These are phyloP conservation scores for Bergia puertoricense DNA, from an alignment of 92 coral and sea anemone genomes.

Conservation along the genomic window DNA sequence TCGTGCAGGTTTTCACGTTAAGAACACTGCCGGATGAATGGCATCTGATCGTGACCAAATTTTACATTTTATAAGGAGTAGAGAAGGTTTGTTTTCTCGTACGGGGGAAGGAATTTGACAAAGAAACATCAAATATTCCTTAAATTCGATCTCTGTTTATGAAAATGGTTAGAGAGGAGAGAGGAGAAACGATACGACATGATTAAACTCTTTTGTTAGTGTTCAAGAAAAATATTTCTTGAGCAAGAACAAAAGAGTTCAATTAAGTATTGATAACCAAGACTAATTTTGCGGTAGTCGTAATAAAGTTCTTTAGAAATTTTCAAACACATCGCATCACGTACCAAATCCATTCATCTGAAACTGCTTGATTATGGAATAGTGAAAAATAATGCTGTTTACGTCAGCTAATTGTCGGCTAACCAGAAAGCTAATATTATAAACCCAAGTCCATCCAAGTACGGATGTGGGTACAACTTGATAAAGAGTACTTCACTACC, in stretches of 20 bases:
- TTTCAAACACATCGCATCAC: constrained; percentile 7
- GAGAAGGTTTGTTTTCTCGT: too few relatives aligned
- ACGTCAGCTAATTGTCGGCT: constrained; percentile 4
- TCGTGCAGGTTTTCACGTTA: too few relatives aligned
- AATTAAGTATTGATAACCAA: not conserved
- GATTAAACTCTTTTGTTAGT: not conserved
- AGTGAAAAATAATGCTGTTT: constrained; percentile 2
- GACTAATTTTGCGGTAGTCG: constrained; percentile 7
- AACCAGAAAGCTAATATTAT: too few relatives aligned
- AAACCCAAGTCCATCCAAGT: too few relatives aligned
- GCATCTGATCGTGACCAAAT: too few relatives aligned
- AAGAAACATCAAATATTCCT: not conserved
- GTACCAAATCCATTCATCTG: constrained; percentile 25
- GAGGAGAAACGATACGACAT: not conserved
- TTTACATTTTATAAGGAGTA: too few relatives aligned
- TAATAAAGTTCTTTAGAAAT: not conserved
- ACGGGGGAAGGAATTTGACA: too few relatives aligned
- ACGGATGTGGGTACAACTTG: too few relatives aligned
- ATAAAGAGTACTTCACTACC: too few relatives aligned
- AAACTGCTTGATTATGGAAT: constrained; percentile 6
- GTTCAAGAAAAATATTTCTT: not conserved
- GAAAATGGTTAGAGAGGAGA: not conserved
- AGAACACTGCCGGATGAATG: too few relatives aligned
- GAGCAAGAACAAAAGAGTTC: too few relatives aligned
- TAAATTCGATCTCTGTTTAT: not conserved